These are phyloP conservation scores for Hyaena hyaena DNA, from an alignment of 2,113 vertebrate genomes.

Conservation along the genomic window DNA sequence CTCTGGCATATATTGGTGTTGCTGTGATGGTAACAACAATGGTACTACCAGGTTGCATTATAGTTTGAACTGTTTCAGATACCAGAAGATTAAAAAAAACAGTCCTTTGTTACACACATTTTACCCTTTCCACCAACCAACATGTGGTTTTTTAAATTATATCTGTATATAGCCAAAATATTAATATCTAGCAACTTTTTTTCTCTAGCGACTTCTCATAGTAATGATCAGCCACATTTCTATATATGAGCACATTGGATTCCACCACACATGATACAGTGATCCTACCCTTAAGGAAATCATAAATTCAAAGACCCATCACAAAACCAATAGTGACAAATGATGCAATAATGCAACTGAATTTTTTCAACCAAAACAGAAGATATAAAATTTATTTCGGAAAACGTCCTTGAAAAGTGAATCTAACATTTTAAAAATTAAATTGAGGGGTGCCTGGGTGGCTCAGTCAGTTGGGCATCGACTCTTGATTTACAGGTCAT, in stretches of 20 bases:
- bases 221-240: background rate
- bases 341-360: background rate
- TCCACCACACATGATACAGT: background rate
- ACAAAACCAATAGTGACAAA: background rate
- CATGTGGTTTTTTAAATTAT: background rate
- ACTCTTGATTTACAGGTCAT: no score
- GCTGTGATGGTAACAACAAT: background rate
- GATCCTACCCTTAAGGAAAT: background rate
- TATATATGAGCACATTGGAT: background rate
- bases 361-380: constrained; percentile 4
- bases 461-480: no score
- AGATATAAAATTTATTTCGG: constrained; percentile 11
- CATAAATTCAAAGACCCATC: background rate
- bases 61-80: background rate
- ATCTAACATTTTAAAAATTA: constrained; percentile 6
- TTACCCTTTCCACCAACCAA: background rate
- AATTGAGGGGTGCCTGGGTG: no score
- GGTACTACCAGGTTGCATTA: background rate
- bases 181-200: background rate
- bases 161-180: background rate
- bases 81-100: background rate
- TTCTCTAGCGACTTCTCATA: background rate
- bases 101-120: background rate
- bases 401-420: constrained; percentile 34
- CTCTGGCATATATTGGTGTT: accelerated